phyloP scores from a whole-genome alignment of 64 coral and sea anemone genomes.

The Montipora foliosa region DNA sequence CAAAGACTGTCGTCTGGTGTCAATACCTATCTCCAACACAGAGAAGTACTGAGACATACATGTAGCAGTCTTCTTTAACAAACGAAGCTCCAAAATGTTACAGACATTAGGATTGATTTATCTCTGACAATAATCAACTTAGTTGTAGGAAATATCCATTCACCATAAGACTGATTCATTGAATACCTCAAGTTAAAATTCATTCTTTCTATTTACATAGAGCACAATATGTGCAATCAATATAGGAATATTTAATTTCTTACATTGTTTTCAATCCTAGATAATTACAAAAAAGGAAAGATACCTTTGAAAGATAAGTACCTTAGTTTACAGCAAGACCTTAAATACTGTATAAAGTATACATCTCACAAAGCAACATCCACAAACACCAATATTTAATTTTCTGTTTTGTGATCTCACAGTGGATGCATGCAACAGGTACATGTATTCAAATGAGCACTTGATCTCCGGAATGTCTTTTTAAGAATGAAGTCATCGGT shows the following conservation, averaged over 20 bases:
- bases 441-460: background rate
- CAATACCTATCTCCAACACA: too few relatives aligned
- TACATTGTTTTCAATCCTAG: background rate
- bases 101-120: too few relatives aligned
- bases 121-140: too few relatives aligned
- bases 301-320: background rate
- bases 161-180: background rate
- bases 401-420: background rate
- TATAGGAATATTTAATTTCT: background rate
- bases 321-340: too few relatives aligned
- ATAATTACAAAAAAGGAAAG: background rate
- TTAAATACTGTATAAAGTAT: too few relatives aligned
- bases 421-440: background rate
- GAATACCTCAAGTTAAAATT: background rate
- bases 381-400: background rate
- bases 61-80: too few relatives aligned
- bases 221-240: background rate
- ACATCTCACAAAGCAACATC: background rate
- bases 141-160: too few relatives aligned
- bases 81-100: too few relatives aligned
- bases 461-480: constrained; percentile 1
- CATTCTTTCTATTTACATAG: background rate
- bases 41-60: too few relatives aligned
- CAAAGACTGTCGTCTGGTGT: too few relatives aligned
- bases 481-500: background rate